phyloP scores from a whole-genome alignment of 2,797 vertebrate species.

The Pempheris klunzingeri region DNA sequence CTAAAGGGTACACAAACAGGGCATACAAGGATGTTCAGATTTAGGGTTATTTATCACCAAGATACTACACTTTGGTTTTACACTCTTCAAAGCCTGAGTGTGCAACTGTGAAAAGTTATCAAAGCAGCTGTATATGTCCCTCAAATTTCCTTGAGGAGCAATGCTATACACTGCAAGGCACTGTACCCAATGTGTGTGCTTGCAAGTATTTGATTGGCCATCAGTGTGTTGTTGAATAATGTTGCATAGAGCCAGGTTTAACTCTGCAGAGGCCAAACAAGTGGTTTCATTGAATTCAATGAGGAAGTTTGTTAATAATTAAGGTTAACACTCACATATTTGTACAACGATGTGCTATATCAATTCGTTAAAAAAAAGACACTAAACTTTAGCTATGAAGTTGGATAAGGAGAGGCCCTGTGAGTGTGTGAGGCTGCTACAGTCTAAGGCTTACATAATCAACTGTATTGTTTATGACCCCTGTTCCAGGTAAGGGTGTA shows the following conservation, averaged over 20 bases:
- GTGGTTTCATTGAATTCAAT: neutral
- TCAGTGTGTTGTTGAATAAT: neutral
- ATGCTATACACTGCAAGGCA: neutral
- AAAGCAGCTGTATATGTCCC: neutral
- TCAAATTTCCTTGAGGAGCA: neutral
- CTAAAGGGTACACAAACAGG: conserved; percentile 26
- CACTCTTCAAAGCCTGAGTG: neutral
- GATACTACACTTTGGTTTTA: conserved; percentile 29
- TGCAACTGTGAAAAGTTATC: neutral
- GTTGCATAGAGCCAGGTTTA: neutral
- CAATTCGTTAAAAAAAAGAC: conserved; percentile 10
- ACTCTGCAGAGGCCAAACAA: neutral
- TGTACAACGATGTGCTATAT: neutral
- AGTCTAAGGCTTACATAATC: conserved; percentile 38
- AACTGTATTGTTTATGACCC: conserved; percentile 44
- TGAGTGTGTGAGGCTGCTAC: neutral
- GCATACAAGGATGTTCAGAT: conserved; percentile 25
- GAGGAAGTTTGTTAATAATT: conserved; percentile 12
- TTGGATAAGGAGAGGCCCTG: conserved; percentile 8
- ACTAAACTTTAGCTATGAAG: conserved; percentile 6
- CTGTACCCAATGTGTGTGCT: neutral
- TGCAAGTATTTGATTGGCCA: neutral
- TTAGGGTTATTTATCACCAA: conserved; percentile 37
- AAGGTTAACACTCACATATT: conserved; percentile 6
- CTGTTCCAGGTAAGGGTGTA: conserved; percentile 57